Conservation (phyloP, 2,888 invertebrate genomes). For the Agrilus mali region DNA sequence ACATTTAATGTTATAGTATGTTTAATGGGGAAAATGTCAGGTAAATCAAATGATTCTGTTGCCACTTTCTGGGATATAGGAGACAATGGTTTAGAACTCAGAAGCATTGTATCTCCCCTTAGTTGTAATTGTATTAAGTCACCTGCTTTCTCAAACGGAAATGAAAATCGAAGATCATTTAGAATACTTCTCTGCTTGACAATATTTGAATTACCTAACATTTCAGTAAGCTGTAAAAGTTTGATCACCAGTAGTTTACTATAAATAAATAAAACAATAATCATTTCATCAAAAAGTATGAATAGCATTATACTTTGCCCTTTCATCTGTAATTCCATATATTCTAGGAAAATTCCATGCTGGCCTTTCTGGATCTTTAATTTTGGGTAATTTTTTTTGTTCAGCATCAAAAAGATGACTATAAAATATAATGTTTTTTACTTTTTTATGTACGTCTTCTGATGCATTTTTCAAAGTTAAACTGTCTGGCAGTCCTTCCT, state of each 20-base stretch:
- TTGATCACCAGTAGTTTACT: conserved; percentile 54
- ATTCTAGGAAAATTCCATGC: conserved; percentile 57
- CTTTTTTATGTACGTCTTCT: conserved; percentile 44
- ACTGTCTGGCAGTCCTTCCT: conserved; percentile 47
- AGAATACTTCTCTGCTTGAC: conserved; percentile 43
- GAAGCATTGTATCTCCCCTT: conserved; percentile 51
- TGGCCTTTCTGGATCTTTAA: conserved; percentile 56
- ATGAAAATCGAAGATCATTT: conserved; percentile 44
- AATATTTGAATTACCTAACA: conserved; percentile 40
- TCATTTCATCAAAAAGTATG: neutral
- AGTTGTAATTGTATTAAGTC: conserved; percentile 53
- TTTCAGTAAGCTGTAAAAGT: conserved; percentile 56
- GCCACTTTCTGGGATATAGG: conserved; percentile 35
- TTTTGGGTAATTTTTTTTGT: conserved; percentile 63
- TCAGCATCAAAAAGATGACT: conserved; percentile 66
- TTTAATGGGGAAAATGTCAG: conserved; percentile 63
- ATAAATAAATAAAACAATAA: conserved; percentile 22
- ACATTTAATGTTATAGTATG: conserved; percentile 53
- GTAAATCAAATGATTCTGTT: conserved; percentile 43
- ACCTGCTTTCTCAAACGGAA: conserved; percentile 46
- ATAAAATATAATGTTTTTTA: conserved; percentile 49
- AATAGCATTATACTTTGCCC: conserved; percentile 53
- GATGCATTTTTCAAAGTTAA: conserved; percentile 38
- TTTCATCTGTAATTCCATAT: conserved; percentile 59
- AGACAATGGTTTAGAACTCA: conserved; percentile 47